Conservation (phyloP, 1,140 invertebrate genomes). For the Drosophila littoralis region DNA sequence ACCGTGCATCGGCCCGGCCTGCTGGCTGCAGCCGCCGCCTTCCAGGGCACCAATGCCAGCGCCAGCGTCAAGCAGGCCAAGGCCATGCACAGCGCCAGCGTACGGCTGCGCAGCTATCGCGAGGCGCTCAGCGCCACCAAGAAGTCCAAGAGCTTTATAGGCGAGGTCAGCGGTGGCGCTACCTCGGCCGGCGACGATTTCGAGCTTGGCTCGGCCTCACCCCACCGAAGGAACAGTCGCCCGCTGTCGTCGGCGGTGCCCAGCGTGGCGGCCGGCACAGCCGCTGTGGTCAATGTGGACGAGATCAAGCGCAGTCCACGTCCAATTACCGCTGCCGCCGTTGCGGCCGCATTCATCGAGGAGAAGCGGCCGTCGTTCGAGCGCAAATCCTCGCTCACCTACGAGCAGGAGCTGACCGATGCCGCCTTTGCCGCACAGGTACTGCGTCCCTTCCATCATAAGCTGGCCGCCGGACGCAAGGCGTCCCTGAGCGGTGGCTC, state of each 20-base stretch:
- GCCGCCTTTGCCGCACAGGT: constrained; percentile 80
- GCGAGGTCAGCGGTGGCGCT: constrained; percentile 43
- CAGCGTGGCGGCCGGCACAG: constrained; percentile 33
- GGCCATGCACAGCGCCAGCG: constrained; percentile 80
- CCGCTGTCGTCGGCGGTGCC: constrained; percentile 73
- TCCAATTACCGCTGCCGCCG: constrained; percentile 64
- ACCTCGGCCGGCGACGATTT: constrained; percentile 67
- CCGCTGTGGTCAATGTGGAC: constrained; percentile 55
- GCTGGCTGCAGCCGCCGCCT: constrained; percentile 72
- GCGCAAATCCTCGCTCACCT: constrained; percentile 75
- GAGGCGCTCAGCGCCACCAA: constrained; percentile 80
- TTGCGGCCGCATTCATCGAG: constrained; percentile 73
- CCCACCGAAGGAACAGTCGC: constrained; percentile 83
- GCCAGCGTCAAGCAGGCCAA: constrained; percentile 82
- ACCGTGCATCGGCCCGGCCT: constrained; percentile 72
- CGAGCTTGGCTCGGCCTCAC: constrained; percentile 71
- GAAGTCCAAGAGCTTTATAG: constrained; percentile 84
- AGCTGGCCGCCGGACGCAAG: constrained; percentile 72
- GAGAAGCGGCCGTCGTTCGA: constrained; percentile 83
- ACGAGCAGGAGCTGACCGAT: constrained; percentile 72
- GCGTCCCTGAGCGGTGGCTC: constrained; percentile 67
- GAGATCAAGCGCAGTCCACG: constrained; percentile 82
- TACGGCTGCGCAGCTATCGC: constrained; percentile 76
- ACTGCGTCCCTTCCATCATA: constrained; percentile 79
- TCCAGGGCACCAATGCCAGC: constrained; percentile 81